phyloP scores from a whole-genome alignment of 2,113 vertebrate species.

The Mixornis gularis region DNA sequence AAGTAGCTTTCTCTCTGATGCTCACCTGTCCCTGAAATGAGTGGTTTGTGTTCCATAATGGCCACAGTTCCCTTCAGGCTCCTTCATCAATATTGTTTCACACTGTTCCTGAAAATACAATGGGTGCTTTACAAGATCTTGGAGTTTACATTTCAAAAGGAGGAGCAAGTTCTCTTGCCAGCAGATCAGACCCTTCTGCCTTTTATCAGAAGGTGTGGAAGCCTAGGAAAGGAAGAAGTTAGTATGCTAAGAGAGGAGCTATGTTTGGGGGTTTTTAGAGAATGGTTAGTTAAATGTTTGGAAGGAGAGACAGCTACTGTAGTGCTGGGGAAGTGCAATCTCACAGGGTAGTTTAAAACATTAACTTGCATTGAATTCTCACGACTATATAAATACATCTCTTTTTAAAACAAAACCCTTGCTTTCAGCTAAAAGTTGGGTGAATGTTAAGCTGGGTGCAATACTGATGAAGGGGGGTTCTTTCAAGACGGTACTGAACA shows the following conservation, averaged over 20 bases:
- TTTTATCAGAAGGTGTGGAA: neutral
- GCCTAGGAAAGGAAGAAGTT: neutral
- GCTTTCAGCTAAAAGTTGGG: accelerated
- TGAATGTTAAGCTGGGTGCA: neutral
- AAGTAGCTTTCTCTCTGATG: neutral
- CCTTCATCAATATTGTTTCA: neutral
- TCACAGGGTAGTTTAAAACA: neutral
- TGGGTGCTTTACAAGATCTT: neutral
- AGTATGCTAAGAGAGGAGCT: neutral
- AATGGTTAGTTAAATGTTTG: neutral
- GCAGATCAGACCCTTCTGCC: neutral
- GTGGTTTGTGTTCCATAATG: neutral
- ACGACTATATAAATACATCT: neutral
- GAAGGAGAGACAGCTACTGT: neutral
- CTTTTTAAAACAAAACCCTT: neutral
- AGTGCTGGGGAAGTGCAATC: neutral
- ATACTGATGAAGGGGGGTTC: neutral
- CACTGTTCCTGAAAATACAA: neutral
- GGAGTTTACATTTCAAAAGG: neutral
- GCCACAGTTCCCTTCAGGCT: neutral
- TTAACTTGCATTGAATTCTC: neutral
- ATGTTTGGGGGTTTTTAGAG: neutral
- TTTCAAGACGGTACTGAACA: neutral
- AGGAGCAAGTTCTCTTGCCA: neutral
- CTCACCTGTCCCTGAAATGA: neutral